Base-by-base conservation (phyloP, 1,140 invertebrate species). In the Dreissena polymorpha region DNA sequence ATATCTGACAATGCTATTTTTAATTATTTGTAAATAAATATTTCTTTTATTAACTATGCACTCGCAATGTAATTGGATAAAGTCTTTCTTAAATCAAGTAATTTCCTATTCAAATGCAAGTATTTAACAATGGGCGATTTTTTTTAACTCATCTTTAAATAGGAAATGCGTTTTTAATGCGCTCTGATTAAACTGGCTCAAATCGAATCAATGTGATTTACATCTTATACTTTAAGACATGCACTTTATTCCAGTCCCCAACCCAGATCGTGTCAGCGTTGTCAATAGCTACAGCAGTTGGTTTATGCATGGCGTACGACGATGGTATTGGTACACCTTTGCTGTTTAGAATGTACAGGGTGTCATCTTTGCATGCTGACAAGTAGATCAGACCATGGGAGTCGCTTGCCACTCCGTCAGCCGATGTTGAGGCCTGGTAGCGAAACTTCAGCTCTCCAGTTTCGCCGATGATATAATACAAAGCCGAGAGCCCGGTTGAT, bases 221-320 rank as follows among this genome's bases (percentile, higher is more conserved):
- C 21, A 14, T 29, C 68, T 82, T 82, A 55, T 82, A 82, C 39
- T 82, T 82, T 0, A 82, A 63, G 8, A 82, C 63, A 39, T 82
- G 79, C 23, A 82, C 79, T 74, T 82, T 82, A 64, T 71, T 82
- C 60, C 63, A 74, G 51, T 82, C 79, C n/a, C 79, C 79, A 27
- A 82, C 79, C 79, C 79, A 82, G n/a, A 82, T 27, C 0, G 65
- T 64, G 50, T 82, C 79, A 73, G 73, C 53, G 16, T 51, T 50
- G 57, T 74, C 79, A 29, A 82, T 82, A 18, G 79, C 79, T 6
- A 82, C 79, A 14, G 79, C 70, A 10, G 79, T 82, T n/a, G 79
- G 79, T 49, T 60, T 82, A 29, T 82, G 79, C 79, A 82, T 82
- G 0, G 79, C 79, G 68, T 82, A 82, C 12, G 79, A 73, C 0